A percentile compares a stretch with the other conserved stretches of the same genome.
These are phyloP conservation scores for Phragmatobia fuliginosa DNA, from an alignment of 2,888 invertebrate species.

Conservation along the genomic window DNA sequence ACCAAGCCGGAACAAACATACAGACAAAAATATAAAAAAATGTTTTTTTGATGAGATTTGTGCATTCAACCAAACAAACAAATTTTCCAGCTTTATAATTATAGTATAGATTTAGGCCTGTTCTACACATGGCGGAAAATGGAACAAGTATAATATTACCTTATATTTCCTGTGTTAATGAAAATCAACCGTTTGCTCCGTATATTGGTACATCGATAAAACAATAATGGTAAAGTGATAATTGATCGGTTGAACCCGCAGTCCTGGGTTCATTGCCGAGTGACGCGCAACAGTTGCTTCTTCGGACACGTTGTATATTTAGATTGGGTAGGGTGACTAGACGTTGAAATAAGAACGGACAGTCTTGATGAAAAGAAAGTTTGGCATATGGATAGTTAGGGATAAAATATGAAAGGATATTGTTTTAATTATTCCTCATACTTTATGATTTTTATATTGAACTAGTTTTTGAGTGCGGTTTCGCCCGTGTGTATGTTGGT, in stretches of 20 bases:
- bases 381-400: neutral
- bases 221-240: slow-evolving; percentile 50
- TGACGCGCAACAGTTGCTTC: slow-evolving; percentile 49
- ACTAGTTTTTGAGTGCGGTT: no score
- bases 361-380: neutral
- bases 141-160: neutral
- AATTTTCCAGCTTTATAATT: no score
- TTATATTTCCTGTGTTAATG: slow-evolving; percentile 13
- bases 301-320: slow-evolving; percentile 53
- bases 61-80: no score
- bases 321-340: slow-evolving; percentile 50
- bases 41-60: no score
- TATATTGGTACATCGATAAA: slow-evolving; percentile 24
- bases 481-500: no score
- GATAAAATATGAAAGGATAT: no score
- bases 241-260: slow-evolving; percentile 50
- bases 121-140: neutral
- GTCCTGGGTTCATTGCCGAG: slow-evolving; percentile 56
- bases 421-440: no score
- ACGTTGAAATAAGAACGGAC: slow-evolving; percentile 20
- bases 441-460: no score
- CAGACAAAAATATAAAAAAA: no score
- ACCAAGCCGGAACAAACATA: no score
- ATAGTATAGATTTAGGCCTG: no score
- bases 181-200: neutral